phyloP scores from a whole-genome alignment of 2,113 vertebrate genomes.

The Hemibagrus wyckioides region DNA sequence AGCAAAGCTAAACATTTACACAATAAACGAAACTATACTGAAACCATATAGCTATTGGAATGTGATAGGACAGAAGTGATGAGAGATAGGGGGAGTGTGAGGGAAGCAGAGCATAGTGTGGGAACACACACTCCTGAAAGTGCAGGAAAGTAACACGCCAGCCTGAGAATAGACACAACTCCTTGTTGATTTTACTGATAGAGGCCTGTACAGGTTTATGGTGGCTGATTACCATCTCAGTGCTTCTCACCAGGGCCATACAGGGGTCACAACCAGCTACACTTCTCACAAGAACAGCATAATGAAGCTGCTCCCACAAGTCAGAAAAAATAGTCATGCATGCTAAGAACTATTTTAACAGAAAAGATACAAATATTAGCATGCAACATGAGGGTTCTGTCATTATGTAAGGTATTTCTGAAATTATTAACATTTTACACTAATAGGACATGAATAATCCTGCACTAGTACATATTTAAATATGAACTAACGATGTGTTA shows the following conservation, averaged over 20 bases:
- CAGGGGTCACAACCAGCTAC: neutral
- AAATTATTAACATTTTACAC: too few relatives aligned
- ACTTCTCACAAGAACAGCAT: neutral
- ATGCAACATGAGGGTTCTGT: neutral
- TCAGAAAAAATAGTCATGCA: neutral
- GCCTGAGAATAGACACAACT: constrained; percentile 53
- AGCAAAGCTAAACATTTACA: neutral
- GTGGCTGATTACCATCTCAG: constrained; percentile 20
- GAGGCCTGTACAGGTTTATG: constrained; percentile 50
- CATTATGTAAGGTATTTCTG: neutral
- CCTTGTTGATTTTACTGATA: constrained; percentile 51
- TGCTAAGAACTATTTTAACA: neutral
- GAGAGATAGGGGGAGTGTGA: neutral
- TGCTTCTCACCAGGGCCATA: constrained; percentile 23
- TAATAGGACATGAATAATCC: too few relatives aligned
- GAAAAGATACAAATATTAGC: neutral
- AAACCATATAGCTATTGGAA: neutral
- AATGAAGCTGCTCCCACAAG: neutral
- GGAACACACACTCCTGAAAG: constrained; percentile 45
- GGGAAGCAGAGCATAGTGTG: constrained; percentile 45
- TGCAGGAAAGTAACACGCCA: constrained; percentile 29
- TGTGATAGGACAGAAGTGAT: constrained; percentile 15
- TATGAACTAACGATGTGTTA: too few relatives aligned
- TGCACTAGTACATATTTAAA: too few relatives aligned
- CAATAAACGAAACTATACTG: neutral